These are phyloP conservation scores for Myrmecobius fasciatus DNA, from an alignment of 2,113 vertebrate species.

Conservation along the genomic window DNA sequence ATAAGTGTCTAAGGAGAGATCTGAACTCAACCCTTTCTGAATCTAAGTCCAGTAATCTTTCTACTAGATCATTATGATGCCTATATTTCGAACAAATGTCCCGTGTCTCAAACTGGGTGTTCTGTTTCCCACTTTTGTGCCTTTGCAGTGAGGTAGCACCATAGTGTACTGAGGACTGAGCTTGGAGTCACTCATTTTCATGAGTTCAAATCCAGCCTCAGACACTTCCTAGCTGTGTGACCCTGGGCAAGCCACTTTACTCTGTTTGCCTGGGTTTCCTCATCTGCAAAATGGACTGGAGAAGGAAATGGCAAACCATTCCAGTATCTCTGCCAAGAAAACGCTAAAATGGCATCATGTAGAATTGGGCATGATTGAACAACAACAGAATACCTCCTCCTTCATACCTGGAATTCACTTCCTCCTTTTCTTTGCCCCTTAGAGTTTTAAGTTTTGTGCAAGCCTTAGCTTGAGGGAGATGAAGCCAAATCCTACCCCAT, in stretches of 20 bases:
- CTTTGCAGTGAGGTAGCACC: not conserved
- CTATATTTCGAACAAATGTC: not conserved
- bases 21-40: not conserved
- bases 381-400: too few relatives aligned
- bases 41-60: not conserved
- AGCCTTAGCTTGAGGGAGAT: not conserved
- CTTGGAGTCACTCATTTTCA: not conserved
- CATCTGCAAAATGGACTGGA: not conserved
- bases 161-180: not conserved
- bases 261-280: not conserved
- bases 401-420: not conserved
- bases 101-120: not conserved
- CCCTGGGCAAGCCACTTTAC: not conserved
- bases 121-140: not conserved
- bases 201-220: not conserved
- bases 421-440: not conserved
- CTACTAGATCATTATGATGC: not conserved
- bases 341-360: not conserved
- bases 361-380: not conserved
- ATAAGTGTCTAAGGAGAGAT: not conserved
- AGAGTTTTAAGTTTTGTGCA: not conserved
- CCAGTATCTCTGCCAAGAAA: too few relatives aligned
- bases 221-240: not conserved
- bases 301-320: not conserved
- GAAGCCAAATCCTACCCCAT: not conserved